Base-by-base conservation (phyloP, 2,113 vertebrate genomes). In the Mastomys natalensis region DNA sequence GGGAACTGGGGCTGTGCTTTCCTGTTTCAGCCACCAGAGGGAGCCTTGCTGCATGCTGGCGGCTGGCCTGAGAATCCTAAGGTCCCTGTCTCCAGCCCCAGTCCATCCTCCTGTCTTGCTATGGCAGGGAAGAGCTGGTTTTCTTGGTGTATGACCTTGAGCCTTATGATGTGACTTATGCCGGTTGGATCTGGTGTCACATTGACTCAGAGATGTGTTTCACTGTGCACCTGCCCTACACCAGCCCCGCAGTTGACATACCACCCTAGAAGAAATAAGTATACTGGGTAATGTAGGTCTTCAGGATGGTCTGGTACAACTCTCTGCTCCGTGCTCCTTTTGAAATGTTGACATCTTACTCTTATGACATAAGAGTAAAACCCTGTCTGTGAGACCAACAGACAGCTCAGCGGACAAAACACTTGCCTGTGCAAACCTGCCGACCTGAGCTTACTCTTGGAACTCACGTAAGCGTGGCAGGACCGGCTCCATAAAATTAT, bases 141-240 rank as follows among this genome's bases (percentile, higher is more conserved):
- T 81, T 90, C 84, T 74, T 74, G 43, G 60, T 58, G 22, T 87
- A 60, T 95, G 92, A 78, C 86, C 94, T 93, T 94, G 82, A 95
- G 73, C 76, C 26, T 73, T 73, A 24, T 73, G 72, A 22, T 2
- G 16, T 34, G 82, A 82, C 51, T 92, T 94, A 9, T 26, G 22
- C 11, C 62, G n/a, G 72, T 51, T 72, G 51, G 62, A 68, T n/a
- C 87, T 45, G 37, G 26, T 87, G 74, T 66, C 31, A 78, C 48
- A 4, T 70, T 84, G 60, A 34, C 48, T 15, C 58, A 13, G 15
- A 93, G 21, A 26, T 76, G 64, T 34, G 45, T 48, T 94, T 93
- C n/a, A 4, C 2, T 11, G 21, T 74, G 13, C 43, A 66, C 11
- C 51, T 73, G 22, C 40, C 58, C 64, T 51, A 70, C 73, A 34